Percentiles rank a stretch among this genome's conserved stretches.
Evolutionary conservation across 2,888 invertebrate genomes (phyloP).

Genomic region (Pyrocoelia pectoralis): DNA sequence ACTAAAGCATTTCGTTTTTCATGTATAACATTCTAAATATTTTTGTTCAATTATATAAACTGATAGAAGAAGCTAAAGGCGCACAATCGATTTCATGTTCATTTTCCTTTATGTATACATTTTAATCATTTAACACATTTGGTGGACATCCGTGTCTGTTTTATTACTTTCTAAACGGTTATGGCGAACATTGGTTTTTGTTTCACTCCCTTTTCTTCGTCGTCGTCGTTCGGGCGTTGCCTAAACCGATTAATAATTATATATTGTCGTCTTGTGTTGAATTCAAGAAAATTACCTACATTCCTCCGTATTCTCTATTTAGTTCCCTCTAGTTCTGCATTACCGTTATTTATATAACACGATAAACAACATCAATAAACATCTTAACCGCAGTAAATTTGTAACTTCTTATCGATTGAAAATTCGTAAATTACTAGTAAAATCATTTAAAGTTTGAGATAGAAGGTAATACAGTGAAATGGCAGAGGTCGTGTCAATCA

Average conservation of each 20-base stretch:
- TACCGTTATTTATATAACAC: not conserved
- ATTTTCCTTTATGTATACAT: conserved; percentile 6
- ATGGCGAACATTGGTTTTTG: conserved; percentile 13
- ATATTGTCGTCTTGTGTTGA: conserved; percentile 8
- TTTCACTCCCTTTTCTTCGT: conserved; percentile 7
- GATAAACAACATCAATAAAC: not conserved
- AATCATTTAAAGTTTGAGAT: not conserved
- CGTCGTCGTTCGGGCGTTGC: conserved; percentile 5
- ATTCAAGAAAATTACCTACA: conserved; percentile 9
- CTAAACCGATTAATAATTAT: conserved; percentile 18
- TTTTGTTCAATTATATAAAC: no score
- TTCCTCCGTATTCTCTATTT: not conserved
- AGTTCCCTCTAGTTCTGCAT: not conserved
- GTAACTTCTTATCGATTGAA: not conserved
- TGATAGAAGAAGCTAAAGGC: not conserved
- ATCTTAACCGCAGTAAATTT: no score
- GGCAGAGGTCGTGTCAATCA: conserved; percentile 34
- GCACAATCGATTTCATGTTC: not conserved
- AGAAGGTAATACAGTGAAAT: conserved; percentile 1
- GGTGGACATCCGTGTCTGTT: conserved; percentile 11
- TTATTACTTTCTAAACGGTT: conserved; percentile 15
- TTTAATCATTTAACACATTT: conserved; percentile 13
- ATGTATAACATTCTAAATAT: no score
- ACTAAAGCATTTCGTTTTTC: no score
- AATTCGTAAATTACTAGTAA: not conserved